Percentiles rank a stretch among this genome's conserved stretches.
These are phyloP conservation scores for Sphaerophoria taeniata DNA, from an alignment of 2,888 invertebrate genomes.

Conservation along the genomic window DNA sequence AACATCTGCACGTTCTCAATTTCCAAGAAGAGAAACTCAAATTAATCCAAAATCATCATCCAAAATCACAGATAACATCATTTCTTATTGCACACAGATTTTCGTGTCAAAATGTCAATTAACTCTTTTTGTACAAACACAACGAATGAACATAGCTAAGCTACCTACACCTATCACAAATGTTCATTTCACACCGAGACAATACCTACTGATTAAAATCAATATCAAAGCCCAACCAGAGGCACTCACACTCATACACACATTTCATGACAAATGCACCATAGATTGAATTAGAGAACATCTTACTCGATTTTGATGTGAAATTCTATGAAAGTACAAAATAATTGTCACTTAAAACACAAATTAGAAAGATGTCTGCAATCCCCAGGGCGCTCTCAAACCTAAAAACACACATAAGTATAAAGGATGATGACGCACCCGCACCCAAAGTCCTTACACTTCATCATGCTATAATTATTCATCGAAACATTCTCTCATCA, in stretches of 20 bases:
- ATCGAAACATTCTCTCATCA: slow-evolving; percentile 52
- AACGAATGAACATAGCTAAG: not conserved
- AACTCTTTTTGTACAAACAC: not conserved
- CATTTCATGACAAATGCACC: not conserved
- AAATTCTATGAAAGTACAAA: slow-evolving; percentile 21
- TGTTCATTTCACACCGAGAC: not conserved
- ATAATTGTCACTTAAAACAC: slow-evolving; percentile 1
- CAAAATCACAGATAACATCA: slow-evolving; percentile 32
- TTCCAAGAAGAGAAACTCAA: not conserved
- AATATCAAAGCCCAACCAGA: slow-evolving; percentile 1
- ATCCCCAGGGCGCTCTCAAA: not conserved
- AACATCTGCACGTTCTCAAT: not conserved
- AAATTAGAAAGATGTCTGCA: not conserved
- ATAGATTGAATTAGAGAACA: too few relatives aligned
- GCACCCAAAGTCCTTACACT: not conserved
- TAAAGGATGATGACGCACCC: not conserved
- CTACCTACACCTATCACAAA: not conserved
- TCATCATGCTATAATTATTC: slow-evolving; percentile 50
- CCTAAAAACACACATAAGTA: slow-evolving; percentile 11
- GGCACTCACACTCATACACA: not conserved
- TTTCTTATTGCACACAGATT: slow-evolving; percentile 15
- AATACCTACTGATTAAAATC: slow-evolving; percentile 26
- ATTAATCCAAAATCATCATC: not conserved
- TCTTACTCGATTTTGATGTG: not conserved
- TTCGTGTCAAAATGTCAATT: slow-evolving; percentile 37